phyloP scores from a whole-genome alignment of 2,888 invertebrate species.

The Orthosia cruda region DNA sequence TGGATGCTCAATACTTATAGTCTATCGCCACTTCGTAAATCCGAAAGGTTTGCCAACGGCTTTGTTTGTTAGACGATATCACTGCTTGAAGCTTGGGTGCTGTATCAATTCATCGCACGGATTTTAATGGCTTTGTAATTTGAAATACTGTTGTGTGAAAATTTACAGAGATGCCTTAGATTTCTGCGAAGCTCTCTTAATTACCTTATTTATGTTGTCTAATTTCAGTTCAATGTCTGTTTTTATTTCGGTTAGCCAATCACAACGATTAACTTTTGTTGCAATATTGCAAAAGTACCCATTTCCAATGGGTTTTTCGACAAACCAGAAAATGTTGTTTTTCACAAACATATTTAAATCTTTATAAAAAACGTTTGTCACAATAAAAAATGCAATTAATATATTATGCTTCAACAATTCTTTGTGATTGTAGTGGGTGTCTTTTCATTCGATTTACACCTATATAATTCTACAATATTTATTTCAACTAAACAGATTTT shows the following conservation, averaged over 20 bases:
- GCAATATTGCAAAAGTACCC: too few relatives aligned
- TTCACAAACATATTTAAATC: background rate
- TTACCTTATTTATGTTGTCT: too few relatives aligned
- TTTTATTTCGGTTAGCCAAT: too few relatives aligned
- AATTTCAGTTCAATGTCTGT: too few relatives aligned
- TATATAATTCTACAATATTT: background rate
- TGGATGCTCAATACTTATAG: slow-evolving; percentile 26
- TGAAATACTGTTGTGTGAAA: background rate
- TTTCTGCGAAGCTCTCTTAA: too few relatives aligned
- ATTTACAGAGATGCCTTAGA: background rate
- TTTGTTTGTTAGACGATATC: slow-evolving; percentile 21
- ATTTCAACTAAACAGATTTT: background rate
- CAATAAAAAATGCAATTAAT: too few relatives aligned
- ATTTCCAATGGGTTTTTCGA: too few relatives aligned
- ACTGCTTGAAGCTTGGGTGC: background rate
- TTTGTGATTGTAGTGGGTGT: too few relatives aligned
- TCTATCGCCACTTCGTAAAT: slow-evolving; percentile 40
- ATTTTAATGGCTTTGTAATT: background rate
- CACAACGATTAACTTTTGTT: too few relatives aligned
- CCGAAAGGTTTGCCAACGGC: slow-evolving; percentile 17
- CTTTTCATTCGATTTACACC: background rate
- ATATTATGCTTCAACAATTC: too few relatives aligned
- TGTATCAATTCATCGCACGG: background rate
- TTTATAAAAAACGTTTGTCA: background rate
- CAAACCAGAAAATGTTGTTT: too few relatives aligned